phyloP scores from a whole-genome alignment of 2,113 vertebrate species.

The Mus spicilegus region DNA sequence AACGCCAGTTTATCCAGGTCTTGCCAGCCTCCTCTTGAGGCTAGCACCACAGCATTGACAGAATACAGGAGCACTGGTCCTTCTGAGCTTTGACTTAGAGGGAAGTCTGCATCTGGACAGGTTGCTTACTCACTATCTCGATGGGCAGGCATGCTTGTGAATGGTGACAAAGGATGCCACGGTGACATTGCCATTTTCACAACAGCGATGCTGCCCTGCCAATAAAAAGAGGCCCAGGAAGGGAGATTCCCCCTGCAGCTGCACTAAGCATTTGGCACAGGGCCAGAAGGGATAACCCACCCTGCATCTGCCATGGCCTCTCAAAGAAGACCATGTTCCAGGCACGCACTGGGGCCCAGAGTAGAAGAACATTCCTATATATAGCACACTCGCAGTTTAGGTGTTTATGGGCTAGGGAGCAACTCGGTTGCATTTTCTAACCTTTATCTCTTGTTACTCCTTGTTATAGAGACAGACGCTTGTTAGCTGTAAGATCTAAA shows the following conservation, averaged over 20 bases:
- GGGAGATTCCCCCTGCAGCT: background rate
- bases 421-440: background rate
- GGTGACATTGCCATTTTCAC: background rate
- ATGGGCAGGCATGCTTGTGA: background rate
- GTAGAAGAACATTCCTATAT: background rate
- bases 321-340: background rate
- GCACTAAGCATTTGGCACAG: background rate
- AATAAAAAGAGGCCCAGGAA: background rate
- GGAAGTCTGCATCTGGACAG: background rate
- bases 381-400: constrained; percentile 41
- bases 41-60: background rate
- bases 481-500: constrained; percentile 15
- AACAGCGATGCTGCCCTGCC: background rate
- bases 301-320: background rate
- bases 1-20: background rate
- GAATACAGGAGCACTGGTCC: background rate
- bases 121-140: background rate
- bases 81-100: background rate
- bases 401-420: constrained; percentile 38
- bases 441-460: background rate
- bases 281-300: background rate
- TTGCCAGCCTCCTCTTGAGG: background rate
- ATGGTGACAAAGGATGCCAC: background rate
- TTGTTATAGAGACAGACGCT: background rate
- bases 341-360: background rate